Evolutionary conservation across 2,113 vertebrate genomes (phyloP).

Genomic region (Muscicapa adusta): DNA sequence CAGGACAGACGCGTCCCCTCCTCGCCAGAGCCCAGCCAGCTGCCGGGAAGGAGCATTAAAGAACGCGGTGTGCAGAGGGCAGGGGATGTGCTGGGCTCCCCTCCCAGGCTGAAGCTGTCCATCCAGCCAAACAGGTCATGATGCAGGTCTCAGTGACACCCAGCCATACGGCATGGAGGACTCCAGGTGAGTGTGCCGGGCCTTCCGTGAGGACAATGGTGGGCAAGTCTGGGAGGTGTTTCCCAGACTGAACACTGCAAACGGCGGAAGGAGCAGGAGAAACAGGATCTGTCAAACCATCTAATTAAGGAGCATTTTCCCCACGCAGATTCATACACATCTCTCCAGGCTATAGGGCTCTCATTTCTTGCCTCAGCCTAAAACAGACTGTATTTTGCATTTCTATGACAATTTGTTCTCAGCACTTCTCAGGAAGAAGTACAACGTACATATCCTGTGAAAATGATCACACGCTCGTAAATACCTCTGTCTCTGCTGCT

Average conservation of each 20-base stretch:
- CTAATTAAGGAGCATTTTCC: slow-evolving; percentile 11
- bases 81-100: neutral
- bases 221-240: neutral
- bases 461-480: fast-evolving
- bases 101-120: neutral
- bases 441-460: fast-evolving
- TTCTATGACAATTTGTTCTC: neutral
- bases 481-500: neutral
- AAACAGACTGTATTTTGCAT: neutral
- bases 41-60: neutral
- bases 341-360: slow-evolving; percentile 10
- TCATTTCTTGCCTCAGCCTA: neutral
- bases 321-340: neutral
- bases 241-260: neutral
- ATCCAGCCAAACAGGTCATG: neutral
- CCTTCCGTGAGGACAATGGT: neutral
- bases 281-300: slow-evolving; percentile 24
- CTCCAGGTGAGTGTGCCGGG: neutral
- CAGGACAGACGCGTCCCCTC: fast-evolving
- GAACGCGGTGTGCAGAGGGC: neutral
- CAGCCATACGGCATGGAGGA: fast-evolving
- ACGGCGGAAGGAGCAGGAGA: neutral
- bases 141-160: neutral
- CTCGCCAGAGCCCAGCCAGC: neutral
- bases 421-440: neutral